Conservation (phyloP, 2,888 invertebrate species). For the Lasioglossum zephyrum region DNA sequence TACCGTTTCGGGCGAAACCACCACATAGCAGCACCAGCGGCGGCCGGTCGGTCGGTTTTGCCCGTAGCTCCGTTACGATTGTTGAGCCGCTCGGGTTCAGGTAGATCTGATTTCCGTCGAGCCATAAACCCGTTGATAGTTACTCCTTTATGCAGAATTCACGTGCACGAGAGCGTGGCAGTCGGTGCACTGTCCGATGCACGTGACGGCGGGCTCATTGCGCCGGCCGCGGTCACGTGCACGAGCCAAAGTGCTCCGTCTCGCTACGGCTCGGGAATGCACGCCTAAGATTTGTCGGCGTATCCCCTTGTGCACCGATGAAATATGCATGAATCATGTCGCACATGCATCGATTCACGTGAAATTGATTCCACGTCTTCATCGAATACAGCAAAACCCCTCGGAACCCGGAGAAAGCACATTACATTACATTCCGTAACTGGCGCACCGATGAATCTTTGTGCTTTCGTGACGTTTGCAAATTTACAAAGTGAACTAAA, state of each 20-base stretch:
- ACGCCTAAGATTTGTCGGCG: constrained; percentile 33
- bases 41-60: constrained; percentile 6
- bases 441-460: not conserved
- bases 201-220: constrained; percentile 77
- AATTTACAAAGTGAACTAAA: not conserved
- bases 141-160: constrained; percentile 73
- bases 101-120: constrained; percentile 45
- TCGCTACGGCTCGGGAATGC: constrained; percentile 44
- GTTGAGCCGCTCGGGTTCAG: constrained; percentile 8
- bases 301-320: constrained; percentile 38
- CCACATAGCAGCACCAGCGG: not conserved
- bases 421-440: not conserved
- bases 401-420: not conserved
- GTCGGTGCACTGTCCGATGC: constrained; percentile 76
- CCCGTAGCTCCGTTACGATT: constrained; percentile 20
- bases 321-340: constrained; percentile 48
- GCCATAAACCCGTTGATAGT: constrained; percentile 52
- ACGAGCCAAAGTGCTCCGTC: constrained; percentile 55
- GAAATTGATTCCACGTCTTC: not conserved
- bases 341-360: constrained; percentile 15
- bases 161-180: constrained; percentile 80
- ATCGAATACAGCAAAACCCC: not conserved
- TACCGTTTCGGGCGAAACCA: constrained; percentile 16
- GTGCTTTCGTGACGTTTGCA: not conserved
- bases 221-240: constrained; percentile 77